A percentile compares a stretch with the other conserved stretches of the same genome.
These are phyloP conservation scores for Drosophila barbarae DNA, from an alignment of 2,888 invertebrate species.

Conservation along the genomic window DNA sequence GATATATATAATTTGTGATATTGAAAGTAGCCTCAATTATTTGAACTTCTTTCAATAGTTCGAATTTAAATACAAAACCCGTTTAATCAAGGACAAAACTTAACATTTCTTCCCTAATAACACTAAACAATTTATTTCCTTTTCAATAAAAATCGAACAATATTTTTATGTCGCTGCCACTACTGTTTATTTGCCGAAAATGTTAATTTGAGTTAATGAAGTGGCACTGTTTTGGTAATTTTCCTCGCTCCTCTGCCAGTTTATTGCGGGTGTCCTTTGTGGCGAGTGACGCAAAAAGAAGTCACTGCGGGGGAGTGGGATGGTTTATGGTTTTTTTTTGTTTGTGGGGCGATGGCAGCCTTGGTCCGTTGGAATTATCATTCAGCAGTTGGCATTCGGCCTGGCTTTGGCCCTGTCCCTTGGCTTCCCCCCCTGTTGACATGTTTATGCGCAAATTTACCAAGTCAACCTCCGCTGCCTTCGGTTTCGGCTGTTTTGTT, in stretches of 20 bases:
- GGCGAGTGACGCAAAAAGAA: conserved; percentile 35
- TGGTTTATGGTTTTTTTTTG: conserved; percentile 23
- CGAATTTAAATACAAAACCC: background rate
- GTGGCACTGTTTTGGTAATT: conserved; percentile 16
- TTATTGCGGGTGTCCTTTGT: conserved; percentile 24
- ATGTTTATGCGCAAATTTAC: conserved; percentile 44
- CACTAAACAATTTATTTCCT: background rate
- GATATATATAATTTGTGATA: too few species aligned
- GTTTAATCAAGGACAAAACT: background rate
- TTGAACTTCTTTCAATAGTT: background rate
- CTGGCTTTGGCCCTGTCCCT: conserved; percentile 9
- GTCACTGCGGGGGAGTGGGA: background rate
- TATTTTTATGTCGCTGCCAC: background rate
- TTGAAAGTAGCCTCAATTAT: too few species aligned
- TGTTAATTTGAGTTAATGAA: conserved; percentile 9
- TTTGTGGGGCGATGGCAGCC: conserved; percentile 2
- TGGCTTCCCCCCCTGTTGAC: conserved; percentile 34
- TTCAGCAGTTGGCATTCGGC: conserved; percentile 32
- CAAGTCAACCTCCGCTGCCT: conserved; percentile 23
- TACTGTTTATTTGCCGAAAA: conserved; percentile 4
- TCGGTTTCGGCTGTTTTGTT: conserved; percentile 17
- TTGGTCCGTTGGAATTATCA: conserved; percentile 40
- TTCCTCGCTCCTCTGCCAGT: conserved; percentile 2
- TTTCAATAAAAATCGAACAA: background rate
- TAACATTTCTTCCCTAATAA: background rate